Evolutionary conservation across 2,113 vertebrate genomes (phyloP), one percentile per base, ranked within the genome.

Genomic region (Delphinus delphis): DNA sequence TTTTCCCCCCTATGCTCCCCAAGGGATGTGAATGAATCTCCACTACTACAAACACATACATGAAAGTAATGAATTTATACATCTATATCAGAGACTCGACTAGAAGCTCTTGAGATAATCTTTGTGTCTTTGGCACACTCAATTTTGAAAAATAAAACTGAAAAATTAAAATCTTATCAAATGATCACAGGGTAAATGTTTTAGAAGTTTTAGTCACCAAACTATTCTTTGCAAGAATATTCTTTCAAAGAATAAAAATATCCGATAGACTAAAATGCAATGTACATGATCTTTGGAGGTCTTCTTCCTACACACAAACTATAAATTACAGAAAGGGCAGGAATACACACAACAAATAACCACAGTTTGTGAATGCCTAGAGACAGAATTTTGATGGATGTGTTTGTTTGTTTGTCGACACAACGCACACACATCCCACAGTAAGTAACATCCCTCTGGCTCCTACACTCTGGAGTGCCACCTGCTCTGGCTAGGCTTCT

Each of bases 401-500:
- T 65, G 73, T 53, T 58, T 77, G 26, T 86, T 81, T 83, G 53
- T 41, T 73, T 44, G 50, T 53, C 15, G 53, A 81, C 47, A 58
- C 14, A 36, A 63, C 6, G 86, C 36, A 85, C 14, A 62, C 23
- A 71, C 31, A 10, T n/a, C 1, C 15, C 50, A 95, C 65, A 93
- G 53, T 58, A 83, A 84, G 20, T 26, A 55, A 15, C 28, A 41
- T 26, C 65, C 33, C 79, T 70, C 77, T 53, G 74, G 15, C 58
- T 83, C 70, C 74, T 7, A 25, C 47, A 28, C 84, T 60, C 44
- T 17, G 15, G 12, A 73, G 74, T 77, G 33, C 86, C 94, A 95
- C 92, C 93, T 93, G 86, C 84, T 87, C 79, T 26, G 28, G 36
- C 53, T 63, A 62, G 85, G 44, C 65, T 90, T 83, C 84, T 95